Percentiles rank a stretch among this genome's conserved stretches.
These are phyloP conservation scores for Liparis tanakae DNA, from an alignment of 2,797 vertebrate genomes.

Conservation along the genomic window DNA sequence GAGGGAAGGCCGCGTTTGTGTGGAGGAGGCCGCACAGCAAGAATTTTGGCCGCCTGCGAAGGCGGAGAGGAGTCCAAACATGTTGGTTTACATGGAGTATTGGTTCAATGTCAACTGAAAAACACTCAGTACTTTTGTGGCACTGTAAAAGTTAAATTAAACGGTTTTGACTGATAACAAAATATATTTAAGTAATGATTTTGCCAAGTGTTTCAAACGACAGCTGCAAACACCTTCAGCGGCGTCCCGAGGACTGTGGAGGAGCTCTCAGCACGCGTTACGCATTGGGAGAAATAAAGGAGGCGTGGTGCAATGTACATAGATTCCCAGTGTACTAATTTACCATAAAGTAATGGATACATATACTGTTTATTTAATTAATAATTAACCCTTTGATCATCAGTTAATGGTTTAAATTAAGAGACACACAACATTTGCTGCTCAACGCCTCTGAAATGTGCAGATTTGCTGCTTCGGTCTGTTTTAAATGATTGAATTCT, in stretches of 20 bases:
- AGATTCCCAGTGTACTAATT: not conserved
- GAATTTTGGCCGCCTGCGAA: slow-evolving; percentile 32
- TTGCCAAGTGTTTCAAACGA: slow-evolving; percentile 2
- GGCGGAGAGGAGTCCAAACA: slow-evolving; percentile 23
- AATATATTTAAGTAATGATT: slow-evolving; percentile 13
- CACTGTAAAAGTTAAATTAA: slow-evolving; percentile 39
- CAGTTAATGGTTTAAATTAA: not conserved
- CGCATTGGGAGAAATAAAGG: not conserved
- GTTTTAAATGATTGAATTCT: not conserved
- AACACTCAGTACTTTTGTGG: slow-evolving; percentile 15
- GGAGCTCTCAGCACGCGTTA: not conserved
- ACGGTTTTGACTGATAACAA: slow-evolving; percentile 11
- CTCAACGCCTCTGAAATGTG: not conserved
- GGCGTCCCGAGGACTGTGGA: not conserved
- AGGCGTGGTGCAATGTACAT: not conserved
- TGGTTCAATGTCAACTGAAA: slow-evolving; percentile 32
- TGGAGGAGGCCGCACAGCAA: slow-evolving; percentile 37
- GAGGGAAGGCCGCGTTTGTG: slow-evolving; percentile 30
- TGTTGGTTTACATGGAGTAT: slow-evolving; percentile 43
- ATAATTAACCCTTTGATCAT: not conserved
- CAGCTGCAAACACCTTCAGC: not conserved
- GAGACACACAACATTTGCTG: not conserved
- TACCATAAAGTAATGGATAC: not conserved
- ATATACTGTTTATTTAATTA: not conserved
- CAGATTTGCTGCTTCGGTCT: not conserved